These are phyloP conservation scores for Habropoda laboriosa DNA, from an alignment of 1,140 invertebrate species.

Conservation along the genomic window DNA sequence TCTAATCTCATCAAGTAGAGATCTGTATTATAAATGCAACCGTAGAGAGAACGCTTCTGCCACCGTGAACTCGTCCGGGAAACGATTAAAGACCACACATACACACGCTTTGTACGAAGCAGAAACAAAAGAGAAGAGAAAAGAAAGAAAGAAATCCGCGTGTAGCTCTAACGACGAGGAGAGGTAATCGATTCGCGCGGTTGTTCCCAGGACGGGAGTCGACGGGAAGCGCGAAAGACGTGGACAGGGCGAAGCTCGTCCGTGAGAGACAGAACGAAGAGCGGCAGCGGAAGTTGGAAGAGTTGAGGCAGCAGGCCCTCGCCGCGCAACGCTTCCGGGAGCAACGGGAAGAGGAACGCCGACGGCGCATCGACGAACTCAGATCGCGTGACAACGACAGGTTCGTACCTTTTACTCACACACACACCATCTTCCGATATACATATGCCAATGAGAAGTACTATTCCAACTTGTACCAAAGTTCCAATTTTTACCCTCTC, in stretches of 20 bases:
- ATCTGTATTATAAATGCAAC: too few relatives aligned
- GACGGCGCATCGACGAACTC: constrained; percentile 90
- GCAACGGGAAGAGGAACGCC: constrained; percentile 92
- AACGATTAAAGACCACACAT: not conserved
- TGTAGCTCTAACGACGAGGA: not conserved
- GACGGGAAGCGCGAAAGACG: constrained; percentile 75
- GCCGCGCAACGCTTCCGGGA: constrained; percentile 93
- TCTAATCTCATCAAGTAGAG: too few relatives aligned
- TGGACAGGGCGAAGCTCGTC: constrained; percentile 82
- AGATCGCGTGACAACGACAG: constrained; percentile 89
- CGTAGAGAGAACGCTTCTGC: too few relatives aligned
- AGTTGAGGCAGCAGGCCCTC: constrained; percentile 91
- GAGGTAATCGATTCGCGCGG: constrained; percentile 17
- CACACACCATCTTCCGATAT: not conserved
- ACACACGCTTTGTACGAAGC: too few relatives aligned
- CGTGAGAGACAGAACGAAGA: constrained; percentile 93
- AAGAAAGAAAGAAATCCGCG: not conserved
- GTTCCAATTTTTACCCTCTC: too few relatives aligned
- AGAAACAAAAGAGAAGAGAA: too few relatives aligned
- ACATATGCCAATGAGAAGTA: too few relatives aligned
- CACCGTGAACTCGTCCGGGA: not conserved
- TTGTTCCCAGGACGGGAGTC: constrained; percentile 77
- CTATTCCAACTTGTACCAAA: too few relatives aligned
- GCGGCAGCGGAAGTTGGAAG: constrained; percentile 91
- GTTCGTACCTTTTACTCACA: constrained; percentile 56